Percentiles rank a stretch among this genome's conserved stretches.
Conservation (phyloP, 1,140 invertebrate genomes). For the Brachionus paranguensis region DNA sequence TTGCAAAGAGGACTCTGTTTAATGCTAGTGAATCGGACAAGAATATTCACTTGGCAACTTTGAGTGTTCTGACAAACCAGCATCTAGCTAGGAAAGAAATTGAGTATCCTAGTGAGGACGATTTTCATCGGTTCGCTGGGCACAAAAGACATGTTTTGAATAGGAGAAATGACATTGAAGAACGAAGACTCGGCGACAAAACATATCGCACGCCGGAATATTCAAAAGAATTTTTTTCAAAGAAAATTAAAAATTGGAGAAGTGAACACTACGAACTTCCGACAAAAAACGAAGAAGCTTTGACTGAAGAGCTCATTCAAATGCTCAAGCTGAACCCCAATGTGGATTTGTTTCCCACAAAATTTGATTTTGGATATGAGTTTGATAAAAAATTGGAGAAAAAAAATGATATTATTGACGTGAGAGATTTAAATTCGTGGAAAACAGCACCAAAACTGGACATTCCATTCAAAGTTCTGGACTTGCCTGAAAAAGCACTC, state of each 20-base stretch:
- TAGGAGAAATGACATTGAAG: not conserved
- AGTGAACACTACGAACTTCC: not conserved
- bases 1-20: conserved; percentile 4
- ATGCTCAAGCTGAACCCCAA: not conserved
- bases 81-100: not conserved
- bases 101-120: not conserved
- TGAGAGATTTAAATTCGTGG: conserved; percentile 6
- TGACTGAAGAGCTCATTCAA: not conserved
- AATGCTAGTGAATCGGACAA: not conserved
- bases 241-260: conserved; percentile 17
- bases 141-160: not conserved
- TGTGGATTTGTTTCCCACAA: not conserved
- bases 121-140: not conserved
- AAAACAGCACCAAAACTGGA: not conserved
- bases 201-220: not conserved
- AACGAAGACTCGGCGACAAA: not conserved
- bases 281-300: not conserved
- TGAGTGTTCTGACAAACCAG: not conserved
- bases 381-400: not conserved
- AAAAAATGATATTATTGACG: not conserved
- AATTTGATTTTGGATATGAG: conserved; percentile 16
- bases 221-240: conserved; percentile 12
- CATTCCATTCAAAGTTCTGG: conserved; percentile 29
- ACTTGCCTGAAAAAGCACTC: conserved; percentile 22
- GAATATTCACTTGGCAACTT: conserved; percentile 2